Evolutionary conservation across 2,113 vertebrate genomes (phyloP).

Genomic region (Bungarus multicinctus): DNA sequence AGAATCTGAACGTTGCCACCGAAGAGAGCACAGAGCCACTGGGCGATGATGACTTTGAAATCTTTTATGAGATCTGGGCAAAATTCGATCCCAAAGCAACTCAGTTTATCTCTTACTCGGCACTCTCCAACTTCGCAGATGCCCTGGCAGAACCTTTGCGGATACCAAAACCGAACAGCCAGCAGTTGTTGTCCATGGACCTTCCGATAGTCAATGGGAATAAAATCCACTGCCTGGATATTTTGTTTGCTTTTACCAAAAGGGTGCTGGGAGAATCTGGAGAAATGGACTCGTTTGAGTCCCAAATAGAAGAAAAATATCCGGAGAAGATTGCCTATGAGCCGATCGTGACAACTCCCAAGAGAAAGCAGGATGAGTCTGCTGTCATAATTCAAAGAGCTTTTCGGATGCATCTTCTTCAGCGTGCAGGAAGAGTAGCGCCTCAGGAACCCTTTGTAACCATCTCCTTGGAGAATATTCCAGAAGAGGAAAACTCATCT

Average conservation of each 20-base stretch:
- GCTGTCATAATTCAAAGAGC: constrained; percentile 85
- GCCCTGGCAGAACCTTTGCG: constrained; percentile 85
- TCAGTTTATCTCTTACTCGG: constrained; percentile 89
- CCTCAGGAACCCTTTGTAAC: constrained; percentile 61
- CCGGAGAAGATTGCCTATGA: constrained; percentile 79
- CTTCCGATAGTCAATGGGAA: constrained; percentile 94
- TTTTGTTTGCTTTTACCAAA: constrained; percentile 94
- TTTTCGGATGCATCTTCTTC: constrained; percentile 78
- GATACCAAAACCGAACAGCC: constrained; percentile 88
- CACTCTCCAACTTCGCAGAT: constrained; percentile 87
- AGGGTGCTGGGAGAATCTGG: constrained; percentile 86
- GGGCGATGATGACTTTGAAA: constrained; percentile 95
- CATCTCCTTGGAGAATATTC: constrained; percentile 59
- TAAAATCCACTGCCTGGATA: constrained; percentile 93
- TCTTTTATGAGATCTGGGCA: constrained; percentile 98
- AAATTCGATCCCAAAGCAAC: constrained; percentile 91
- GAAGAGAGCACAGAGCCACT: constrained; percentile 93
- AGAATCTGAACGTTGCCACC: constrained; percentile 94
- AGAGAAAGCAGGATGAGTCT: constrained; percentile 83
- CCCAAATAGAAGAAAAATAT: constrained; percentile 92
- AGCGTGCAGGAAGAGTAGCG: constrained; percentile 63
- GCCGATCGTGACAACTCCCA: constrained; percentile 90
- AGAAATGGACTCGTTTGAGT: constrained; percentile 82
- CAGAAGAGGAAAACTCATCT: constrained; percentile 71
- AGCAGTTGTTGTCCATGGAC: constrained; percentile 90